Evolutionary conservation across 2,888 invertebrate genomes (phyloP).

Genomic region (Drosophila acutilabella): DNA sequence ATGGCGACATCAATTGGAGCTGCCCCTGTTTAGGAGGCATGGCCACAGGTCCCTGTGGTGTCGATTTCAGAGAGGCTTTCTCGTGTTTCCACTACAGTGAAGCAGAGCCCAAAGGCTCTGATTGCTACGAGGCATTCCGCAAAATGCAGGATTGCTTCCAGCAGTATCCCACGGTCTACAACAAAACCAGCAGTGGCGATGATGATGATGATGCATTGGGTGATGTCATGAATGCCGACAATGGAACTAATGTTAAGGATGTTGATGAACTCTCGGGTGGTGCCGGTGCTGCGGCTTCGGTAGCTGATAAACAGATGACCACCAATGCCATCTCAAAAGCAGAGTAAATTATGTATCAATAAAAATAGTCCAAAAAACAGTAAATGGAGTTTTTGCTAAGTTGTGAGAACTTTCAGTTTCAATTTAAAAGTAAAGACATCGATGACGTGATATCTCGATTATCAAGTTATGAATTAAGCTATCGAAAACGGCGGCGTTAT

Average conservation of each 20-base stretch:
- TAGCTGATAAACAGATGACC: constrained; percentile 3
- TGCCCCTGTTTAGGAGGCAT: constrained; percentile 99
- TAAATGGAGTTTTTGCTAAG: too few species aligned
- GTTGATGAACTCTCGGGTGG: constrained; percentile 54
- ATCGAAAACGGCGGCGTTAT: too few species aligned
- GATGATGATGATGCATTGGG: constrained; percentile 85
- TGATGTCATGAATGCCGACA: constrained; percentile 71
- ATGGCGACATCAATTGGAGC: constrained; percentile 97
- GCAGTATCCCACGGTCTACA: constrained; percentile 93
- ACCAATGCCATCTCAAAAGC: constrained; percentile 15
- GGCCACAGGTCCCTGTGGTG: constrained; percentile 98
- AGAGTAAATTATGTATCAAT: constrained; percentile 7
- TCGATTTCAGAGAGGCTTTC: constrained; percentile 96
- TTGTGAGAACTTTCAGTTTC: too few species aligned
- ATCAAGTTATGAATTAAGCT: too few species aligned
- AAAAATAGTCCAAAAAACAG: background rate
- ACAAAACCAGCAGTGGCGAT: constrained; percentile 89
- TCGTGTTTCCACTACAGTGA: constrained; percentile 97
- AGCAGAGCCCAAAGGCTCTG: constrained; percentile 95
- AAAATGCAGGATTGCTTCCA: constrained; percentile 96
- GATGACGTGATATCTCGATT: too few species aligned
- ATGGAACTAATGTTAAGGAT: constrained; percentile 52
- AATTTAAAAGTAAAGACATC: too few species aligned
- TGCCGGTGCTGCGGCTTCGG: constrained; percentile 34
- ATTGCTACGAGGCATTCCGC: constrained; percentile 95